Conservation (phyloP, 2,888 invertebrate species). For the Protonemura montana region DNA sequence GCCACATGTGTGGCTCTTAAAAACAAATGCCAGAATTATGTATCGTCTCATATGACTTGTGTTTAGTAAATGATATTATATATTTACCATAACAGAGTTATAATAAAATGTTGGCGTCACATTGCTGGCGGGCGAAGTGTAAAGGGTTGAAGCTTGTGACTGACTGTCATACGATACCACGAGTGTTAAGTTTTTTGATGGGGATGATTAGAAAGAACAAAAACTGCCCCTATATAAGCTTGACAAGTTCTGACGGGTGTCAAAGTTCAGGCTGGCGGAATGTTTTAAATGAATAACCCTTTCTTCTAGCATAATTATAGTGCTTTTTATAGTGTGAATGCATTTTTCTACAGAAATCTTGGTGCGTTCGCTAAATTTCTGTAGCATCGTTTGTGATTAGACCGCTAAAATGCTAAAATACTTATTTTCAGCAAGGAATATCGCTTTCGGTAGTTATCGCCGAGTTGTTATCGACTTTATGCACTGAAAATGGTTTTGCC, state of each 20-base stretch:
- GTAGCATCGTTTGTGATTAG: too few species aligned
- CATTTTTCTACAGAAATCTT: too few species aligned
- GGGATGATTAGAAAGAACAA: background rate
- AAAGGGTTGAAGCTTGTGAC: background rate
- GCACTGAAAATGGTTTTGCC: too few species aligned
- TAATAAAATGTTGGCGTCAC: background rate
- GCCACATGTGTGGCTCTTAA: background rate
- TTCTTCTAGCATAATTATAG: too few species aligned
- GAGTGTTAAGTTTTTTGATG: background rate
- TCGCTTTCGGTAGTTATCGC: too few species aligned
- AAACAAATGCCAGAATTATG: slow-evolving; percentile 4
- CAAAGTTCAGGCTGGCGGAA: too few species aligned
- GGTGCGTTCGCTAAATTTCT: too few species aligned
- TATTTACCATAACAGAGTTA: background rate
- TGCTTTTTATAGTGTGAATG: too few species aligned
- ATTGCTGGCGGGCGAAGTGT: background rate
- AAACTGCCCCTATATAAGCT: background rate
- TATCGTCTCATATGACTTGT: background rate
- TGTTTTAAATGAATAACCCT: too few species aligned
- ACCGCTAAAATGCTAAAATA: too few species aligned
- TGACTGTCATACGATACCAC: background rate
- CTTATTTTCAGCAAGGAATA: too few species aligned
- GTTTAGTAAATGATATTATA: slow-evolving; percentile 3
- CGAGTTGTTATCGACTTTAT: too few species aligned
- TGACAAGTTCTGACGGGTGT: background rate